Percentiles rank a stretch among this genome's conserved stretches.
Conservation (phyloP, 1,140 invertebrate genomes). For the Platyscapa corneri region DNA sequence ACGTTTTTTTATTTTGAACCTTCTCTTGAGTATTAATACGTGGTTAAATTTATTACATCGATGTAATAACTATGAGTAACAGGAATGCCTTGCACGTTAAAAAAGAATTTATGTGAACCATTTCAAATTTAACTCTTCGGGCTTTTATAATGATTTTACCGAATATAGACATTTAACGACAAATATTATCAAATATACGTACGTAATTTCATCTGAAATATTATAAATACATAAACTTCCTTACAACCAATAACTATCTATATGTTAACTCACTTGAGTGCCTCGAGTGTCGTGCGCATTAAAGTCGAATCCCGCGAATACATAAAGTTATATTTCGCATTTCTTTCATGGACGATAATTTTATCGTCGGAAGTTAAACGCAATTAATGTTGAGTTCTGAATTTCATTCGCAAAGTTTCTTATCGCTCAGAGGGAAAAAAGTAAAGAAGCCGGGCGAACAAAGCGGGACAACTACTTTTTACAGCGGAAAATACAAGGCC, state of each 20-base stretch:
- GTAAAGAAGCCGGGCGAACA: not conserved
- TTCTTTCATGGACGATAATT: not conserved
- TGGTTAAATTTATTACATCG: not conserved
- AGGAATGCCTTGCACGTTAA: too few species aligned
- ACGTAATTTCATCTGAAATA: not conserved
- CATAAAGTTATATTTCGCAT: not conserved
- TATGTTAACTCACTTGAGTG: not conserved
- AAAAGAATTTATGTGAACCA: too few species aligned
- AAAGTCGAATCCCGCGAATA: not conserved
- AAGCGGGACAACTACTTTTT: not conserved
- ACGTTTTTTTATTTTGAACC: too few species aligned
- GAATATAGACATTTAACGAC: too few species aligned
- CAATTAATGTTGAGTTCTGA: not conserved
- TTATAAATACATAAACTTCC: not conserved
- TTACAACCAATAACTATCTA: not conserved
- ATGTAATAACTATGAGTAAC: not conserved
- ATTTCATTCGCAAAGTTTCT: conserved; percentile 22
- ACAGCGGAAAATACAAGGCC: not conserved
- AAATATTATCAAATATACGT: too few species aligned
- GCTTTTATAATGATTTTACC: too few species aligned
- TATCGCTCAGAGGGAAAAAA: not conserved
- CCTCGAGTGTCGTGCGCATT: not conserved
- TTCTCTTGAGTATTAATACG: too few species aligned
- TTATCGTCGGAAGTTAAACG: not conserved
- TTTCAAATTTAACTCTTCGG: not conserved